Evolutionary conservation across 2,113 vertebrate genomes (phyloP).

Genomic region (Conger conger): DNA sequence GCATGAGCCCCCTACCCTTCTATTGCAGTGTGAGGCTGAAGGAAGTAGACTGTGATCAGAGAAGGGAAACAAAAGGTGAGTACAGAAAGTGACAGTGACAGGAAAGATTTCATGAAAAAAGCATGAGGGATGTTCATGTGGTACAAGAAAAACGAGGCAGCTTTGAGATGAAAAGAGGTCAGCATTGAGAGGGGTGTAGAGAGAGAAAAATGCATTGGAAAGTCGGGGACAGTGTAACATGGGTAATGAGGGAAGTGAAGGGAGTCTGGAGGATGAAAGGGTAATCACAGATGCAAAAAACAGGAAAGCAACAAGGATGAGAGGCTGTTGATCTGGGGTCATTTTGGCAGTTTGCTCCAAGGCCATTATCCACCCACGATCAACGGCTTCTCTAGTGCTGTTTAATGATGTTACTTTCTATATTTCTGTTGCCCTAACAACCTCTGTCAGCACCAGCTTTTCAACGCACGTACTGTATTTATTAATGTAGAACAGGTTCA

Average conservation of each 20-base stretch:
- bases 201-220: background rate
- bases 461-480: background rate
- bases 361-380: background rate
- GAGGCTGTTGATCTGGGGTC: background rate
- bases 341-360: background rate
- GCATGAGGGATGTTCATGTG: background rate
- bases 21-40: conserved; percentile 40
- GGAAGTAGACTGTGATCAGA: conserved; percentile 29
- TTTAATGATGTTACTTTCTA: background rate
- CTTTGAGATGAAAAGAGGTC: background rate
- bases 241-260: conserved; percentile 30
- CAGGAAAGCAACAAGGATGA: background rate
- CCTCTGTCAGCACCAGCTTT: background rate
- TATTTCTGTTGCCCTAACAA: background rate
- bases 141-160: background rate
- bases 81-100: background rate
- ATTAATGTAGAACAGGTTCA: background rate
- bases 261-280: conserved; percentile 26
- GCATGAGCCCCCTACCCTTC: conserved; percentile 41
- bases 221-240: background rate
- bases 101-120: background rate
- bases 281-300: background rate
- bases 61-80: conserved; percentile 38
- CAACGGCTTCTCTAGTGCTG: background rate
- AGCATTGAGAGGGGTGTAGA: background rate